Base-by-base conservation (phyloP, 2,888 invertebrate genomes). In the Sesamia inferens region DNA sequence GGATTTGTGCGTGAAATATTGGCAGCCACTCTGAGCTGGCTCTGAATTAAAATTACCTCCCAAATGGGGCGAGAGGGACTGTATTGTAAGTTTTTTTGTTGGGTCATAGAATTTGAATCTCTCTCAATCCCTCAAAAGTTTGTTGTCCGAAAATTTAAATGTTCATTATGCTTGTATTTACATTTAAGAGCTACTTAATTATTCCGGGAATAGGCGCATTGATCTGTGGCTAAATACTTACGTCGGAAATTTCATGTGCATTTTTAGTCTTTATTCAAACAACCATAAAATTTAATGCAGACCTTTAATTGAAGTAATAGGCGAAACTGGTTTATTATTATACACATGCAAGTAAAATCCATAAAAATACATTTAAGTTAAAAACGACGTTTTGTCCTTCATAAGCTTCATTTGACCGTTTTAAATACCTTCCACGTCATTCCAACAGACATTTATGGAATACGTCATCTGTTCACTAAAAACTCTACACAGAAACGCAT, bases 1-100 rank as follows among this genome's bases (percentile, higher is more conserved):
- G 78, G 78, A 76, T 82, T 85, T 84, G 74, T 61, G 71, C 48
- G 76, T 78, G 78, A 82, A 77, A 83, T 78, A 86, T 84, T 84
- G 71, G 64, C 66, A 78, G 69, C 55, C 68, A 61, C 2, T 68
- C 13, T 22, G 22, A 55, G 19, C n/a, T 68, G 24, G 59, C 58
- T 76, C 22, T 62, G 48, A 73, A 57, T 80, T 66, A 62, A 71
- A 71, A 74, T 80, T 22, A 55, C 24, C 19, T 44, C 14, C 11
- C n/a, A 68, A 76, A 72, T 79, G 19, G 57, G 16, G 19, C 42
- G 10, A 61, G 42, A 42, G n/a, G 13, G 39, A 78, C n/a, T 63
- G 51, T 54, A 24, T 22, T 75, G 54, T 68, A 13, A 2, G 22
- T 3, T 42, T 16, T 13, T 39, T 31, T 70, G 0, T 42, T 57